These are phyloP conservation scores for Noturus placidus DNA, from an alignment of 2,113 vertebrate species.

Conservation along the genomic window DNA sequence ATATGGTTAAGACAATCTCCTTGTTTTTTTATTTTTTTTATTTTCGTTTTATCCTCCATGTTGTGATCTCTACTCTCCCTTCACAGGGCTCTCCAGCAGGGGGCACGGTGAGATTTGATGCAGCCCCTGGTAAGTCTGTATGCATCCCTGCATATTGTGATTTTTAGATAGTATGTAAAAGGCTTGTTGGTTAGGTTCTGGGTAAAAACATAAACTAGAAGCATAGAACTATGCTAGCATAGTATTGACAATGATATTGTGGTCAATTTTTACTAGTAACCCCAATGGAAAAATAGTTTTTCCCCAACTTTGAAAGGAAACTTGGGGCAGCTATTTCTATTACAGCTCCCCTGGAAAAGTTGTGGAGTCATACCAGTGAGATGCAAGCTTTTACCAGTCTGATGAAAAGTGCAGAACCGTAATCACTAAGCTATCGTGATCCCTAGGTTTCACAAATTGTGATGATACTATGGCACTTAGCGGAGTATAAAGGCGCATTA, in stretches of 20 bases:
- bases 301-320: not conserved
- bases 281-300: not conserved
- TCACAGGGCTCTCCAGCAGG: slow-evolving; percentile 73
- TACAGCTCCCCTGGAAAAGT: not conserved
- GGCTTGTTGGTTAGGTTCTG: not conserved
- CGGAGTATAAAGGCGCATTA: not conserved
- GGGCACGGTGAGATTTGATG: slow-evolving; percentile 63
- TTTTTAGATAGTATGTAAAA: not conserved
- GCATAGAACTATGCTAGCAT: no score
- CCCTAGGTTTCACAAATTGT: not conserved
- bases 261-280: not conserved
- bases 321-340: not conserved
- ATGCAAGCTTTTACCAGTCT: not conserved
- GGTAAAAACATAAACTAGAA: not conserved
- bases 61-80: not conserved
- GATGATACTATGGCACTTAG: not conserved
- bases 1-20: not conserved
- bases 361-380: not conserved
- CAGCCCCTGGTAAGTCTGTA: slow-evolving; percentile 66
- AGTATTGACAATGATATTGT: not conserved
- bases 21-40: not conserved
- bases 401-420: not conserved
- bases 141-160: slow-evolving; percentile 5
- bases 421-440: not conserved
- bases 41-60: not conserved